Evolutionary conservation across 2,113 vertebrate genomes (phyloP), one percentile per base, ranked within the genome.

Genomic region (Plectropomus leopardus): DNA sequence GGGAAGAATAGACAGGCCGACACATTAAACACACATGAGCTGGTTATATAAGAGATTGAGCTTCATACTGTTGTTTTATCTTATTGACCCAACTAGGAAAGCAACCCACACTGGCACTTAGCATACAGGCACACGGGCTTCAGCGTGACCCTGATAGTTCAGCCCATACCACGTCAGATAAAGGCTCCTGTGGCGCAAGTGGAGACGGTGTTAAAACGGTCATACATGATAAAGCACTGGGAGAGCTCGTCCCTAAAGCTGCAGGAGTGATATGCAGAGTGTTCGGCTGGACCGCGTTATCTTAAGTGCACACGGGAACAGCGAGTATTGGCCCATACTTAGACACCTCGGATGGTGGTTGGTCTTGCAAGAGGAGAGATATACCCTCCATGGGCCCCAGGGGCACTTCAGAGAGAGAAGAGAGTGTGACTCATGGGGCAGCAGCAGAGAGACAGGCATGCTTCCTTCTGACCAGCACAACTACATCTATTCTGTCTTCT

Each of bases 31-130:
- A 55, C 61, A 65, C 48, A 44, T 71, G 63, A 76, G 66, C 7
- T 79, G 81, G 73, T 93, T 90, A 89, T 71, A 65, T 86, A 91
- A 91, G 60, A 67, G 76, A 70, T 51, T 32, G 58, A 85, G 80
- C 81, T 83, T 71, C 80, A 83, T 69, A 65, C 68, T 89, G 88
- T 86, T 87, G 84, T 92, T 87, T 90, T 89, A 92, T 90, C 88
- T 85, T 84, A 88, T 84, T 86, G 89, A 89, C 83, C 82, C 84
- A 87, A 89, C 78, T 83, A 55, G 79, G 85, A 82, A 85, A 87
- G 84, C 83, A 85, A 75, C 86, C 83, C 86, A 88, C 85, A 85
- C 83, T 86, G 85, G 76, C 90, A 92, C 92, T 92, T 90, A 88
- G 82, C 86, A 84, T 78, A 65, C 84, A 86, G 72, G 77, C 87